phyloP scores from a whole-genome alignment of 2,113 vertebrate species.

The Turdus rufiventris region DNA sequence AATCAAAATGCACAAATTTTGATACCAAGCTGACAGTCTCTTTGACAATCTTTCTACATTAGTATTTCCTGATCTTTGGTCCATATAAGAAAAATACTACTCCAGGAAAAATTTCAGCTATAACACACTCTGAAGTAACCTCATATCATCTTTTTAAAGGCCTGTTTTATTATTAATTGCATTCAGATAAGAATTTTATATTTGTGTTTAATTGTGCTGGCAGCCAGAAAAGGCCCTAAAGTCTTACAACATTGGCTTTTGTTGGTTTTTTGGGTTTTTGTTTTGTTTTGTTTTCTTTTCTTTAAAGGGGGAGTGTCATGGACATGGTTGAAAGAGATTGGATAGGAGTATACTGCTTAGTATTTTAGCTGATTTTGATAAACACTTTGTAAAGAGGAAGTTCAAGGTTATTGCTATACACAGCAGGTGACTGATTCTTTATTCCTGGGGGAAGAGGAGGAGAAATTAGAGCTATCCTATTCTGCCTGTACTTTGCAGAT shows the following conservation, averaged over 20 bases:
- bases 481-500: not conserved
- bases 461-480: not conserved
- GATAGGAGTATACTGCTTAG: not conserved
- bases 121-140: not conserved
- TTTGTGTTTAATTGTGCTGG: not conserved
- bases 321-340: not conserved
- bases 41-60: fast-evolving
- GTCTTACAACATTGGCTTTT: not conserved
- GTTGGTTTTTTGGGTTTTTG: too few species aligned
- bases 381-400: not conserved
- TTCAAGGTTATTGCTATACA: not conserved
- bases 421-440: not conserved
- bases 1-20: not conserved
- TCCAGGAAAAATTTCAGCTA: not conserved
- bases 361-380: not conserved
- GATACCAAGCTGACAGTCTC: not conserved
- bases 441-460: not conserved
- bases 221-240: not conserved
- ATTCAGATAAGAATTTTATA: not conserved
- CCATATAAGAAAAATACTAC: not conserved
- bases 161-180: not conserved
- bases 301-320: fast-evolving
- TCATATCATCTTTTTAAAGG: not conserved
- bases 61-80: not conserved
- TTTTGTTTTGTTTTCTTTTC: too few species aligned